phyloP scores from a whole-genome alignment of 2,888 invertebrate genomes.

The Choreutis nemorana region DNA sequence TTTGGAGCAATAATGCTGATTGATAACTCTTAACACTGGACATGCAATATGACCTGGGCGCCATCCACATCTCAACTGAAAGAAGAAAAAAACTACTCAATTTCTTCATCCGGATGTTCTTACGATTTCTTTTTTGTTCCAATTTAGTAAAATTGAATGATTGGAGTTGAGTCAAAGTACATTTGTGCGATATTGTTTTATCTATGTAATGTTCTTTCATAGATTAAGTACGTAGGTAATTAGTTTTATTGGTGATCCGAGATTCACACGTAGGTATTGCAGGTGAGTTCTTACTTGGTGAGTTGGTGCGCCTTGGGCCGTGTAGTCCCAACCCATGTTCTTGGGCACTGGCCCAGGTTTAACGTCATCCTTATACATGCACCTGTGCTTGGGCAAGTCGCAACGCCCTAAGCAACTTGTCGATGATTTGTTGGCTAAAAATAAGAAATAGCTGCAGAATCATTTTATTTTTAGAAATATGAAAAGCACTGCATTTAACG shows the following conservation, averaged over 20 bases:
- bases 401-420: conserved; percentile 49
- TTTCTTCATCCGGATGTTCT: no score
- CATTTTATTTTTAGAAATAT: no score
- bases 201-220: no score
- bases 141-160: no score
- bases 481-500: no score
- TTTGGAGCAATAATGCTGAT: conserved; percentile 39
- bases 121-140: no score
- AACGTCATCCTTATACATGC: conserved; percentile 33
- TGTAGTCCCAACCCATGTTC: conserved; percentile 56
- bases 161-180: no score
- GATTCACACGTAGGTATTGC: not conserved
- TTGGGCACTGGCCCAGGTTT: conserved; percentile 47
- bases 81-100: no score
- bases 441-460: no score
- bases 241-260: no score
- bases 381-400: conserved; percentile 47
- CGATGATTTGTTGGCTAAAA: conserved; percentile 33
- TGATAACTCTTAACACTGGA: conserved; percentile 42
- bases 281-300: conserved; percentile 32
- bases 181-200: no score
- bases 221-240: no score
- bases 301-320: conserved; percentile 44
- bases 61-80: conserved; percentile 53
- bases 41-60: conserved; percentile 58